Evolutionary conservation across 2,113 vertebrate species (phyloP).

Genomic region (Kryptolebias marmoratus): DNA sequence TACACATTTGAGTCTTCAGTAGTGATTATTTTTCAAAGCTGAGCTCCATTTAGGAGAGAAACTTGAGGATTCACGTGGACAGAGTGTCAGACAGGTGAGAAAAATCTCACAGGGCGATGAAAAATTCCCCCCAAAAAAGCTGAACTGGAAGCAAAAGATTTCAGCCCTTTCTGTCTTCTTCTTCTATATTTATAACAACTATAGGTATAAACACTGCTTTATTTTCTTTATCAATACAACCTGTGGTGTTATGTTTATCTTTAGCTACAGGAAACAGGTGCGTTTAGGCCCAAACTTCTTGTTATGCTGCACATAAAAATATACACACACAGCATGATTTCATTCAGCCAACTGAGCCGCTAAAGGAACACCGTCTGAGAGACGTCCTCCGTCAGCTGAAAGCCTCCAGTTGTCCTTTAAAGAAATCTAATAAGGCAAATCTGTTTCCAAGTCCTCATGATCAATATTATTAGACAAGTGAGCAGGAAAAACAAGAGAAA

Average conservation of each 20-base stretch:
- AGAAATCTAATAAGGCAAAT: constrained; percentile 71
- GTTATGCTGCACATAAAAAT: not conserved
- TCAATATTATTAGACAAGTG: constrained; percentile 51
- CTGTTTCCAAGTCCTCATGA: constrained; percentile 42
- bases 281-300: not conserved
- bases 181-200: too few relatives aligned
- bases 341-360: too few relatives aligned
- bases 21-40: not conserved
- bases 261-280: not conserved
- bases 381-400: constrained; percentile 35
- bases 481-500: constrained; percentile 49
- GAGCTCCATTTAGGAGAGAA: constrained; percentile 20
- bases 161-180: not conserved
- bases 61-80: constrained; percentile 30
- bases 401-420: constrained; percentile 36
- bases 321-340: too few relatives aligned
- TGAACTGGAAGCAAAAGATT: constrained; percentile 6
- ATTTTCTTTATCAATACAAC: not conserved
- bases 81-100: constrained; percentile 31
- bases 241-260: not conserved
- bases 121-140: constrained; percentile 31
- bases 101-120: constrained; percentile 48
- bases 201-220: too few relatives aligned
- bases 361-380: constrained; percentile 1
- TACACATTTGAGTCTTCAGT: not conserved